phyloP scores from a whole-genome alignment of 2,797 vertebrate genomes.

The Sibirionetta formosa region DNA sequence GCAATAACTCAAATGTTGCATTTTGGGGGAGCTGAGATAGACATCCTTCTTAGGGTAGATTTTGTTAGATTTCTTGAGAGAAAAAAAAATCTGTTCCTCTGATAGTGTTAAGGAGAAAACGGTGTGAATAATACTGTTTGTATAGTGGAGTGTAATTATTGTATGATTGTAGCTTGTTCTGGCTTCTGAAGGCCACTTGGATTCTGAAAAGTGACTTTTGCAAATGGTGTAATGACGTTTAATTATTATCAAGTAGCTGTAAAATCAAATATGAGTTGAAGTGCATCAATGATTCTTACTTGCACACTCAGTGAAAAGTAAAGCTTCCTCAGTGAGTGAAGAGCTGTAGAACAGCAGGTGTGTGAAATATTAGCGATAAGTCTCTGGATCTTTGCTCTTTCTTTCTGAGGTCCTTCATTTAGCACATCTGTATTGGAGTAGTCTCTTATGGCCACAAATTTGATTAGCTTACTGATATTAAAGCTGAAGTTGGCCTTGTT shows the following conservation, averaged over 20 bases:
- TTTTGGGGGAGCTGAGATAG: not conserved
- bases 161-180: not conserved
- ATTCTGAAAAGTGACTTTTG: not conserved
- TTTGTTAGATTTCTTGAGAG: not conserved
- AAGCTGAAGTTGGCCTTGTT: not conserved
- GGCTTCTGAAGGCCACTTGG: not conserved
- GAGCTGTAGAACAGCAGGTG: not conserved
- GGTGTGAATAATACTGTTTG: not conserved
- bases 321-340: not conserved
- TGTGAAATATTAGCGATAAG: not conserved
- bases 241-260: not conserved
- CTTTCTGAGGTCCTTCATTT: not conserved
- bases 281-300: not conserved
- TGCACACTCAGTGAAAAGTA: not conserved
- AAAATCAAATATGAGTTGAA: not conserved
- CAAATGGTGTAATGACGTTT: not conserved
- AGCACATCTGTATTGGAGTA: not conserved
- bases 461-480: not conserved
- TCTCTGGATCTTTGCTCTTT: not conserved
- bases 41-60: not conserved
- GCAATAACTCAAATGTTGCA: slow-evolving; percentile 1
- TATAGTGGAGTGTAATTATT: not conserved
- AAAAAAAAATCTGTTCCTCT: not conserved
- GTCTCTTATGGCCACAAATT: not conserved
- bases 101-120: not conserved